phyloP scores from a whole-genome alignment of 2,113 vertebrate species.

The Hyperopisus bebe region DNA sequence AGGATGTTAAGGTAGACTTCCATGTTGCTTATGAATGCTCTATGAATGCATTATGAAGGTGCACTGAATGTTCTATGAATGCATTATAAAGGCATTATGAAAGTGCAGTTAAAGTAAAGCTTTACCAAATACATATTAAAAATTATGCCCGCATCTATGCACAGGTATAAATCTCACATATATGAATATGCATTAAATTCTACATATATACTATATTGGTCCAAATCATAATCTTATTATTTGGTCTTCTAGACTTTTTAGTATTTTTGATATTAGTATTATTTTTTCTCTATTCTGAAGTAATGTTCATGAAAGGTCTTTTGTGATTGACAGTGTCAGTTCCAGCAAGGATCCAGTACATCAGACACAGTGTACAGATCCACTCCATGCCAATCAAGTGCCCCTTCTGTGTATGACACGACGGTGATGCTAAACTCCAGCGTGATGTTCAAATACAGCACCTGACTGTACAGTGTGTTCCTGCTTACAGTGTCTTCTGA shows the following conservation, averaged over 20 bases:
- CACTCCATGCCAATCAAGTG: background rate
- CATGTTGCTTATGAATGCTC: background rate
- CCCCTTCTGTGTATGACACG: background rate
- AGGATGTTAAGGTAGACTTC: background rate
- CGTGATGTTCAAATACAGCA: background rate
- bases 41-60: no score
- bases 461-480: background rate
- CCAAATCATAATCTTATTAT: background rate
- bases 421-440: background rate
- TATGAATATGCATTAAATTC: background rate
- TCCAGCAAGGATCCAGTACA: background rate
- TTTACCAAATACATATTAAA: background rate
- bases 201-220: background rate
- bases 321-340: background rate
- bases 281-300: background rate
- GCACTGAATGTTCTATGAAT: no score
- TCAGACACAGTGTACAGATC: background rate
- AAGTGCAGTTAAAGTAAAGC: background rate
- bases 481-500: constrained; percentile 36
- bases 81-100: background rate
- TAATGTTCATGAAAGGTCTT: background rate
- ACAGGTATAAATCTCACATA: background rate
- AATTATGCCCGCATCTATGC: background rate
- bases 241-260: background rate
- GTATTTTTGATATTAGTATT: background rate